These are phyloP conservation scores for Ianthella basta DNA, from an alignment of 37 sponge, comb jelly and placozoan genomes.

Conservation along the genomic window DNA sequence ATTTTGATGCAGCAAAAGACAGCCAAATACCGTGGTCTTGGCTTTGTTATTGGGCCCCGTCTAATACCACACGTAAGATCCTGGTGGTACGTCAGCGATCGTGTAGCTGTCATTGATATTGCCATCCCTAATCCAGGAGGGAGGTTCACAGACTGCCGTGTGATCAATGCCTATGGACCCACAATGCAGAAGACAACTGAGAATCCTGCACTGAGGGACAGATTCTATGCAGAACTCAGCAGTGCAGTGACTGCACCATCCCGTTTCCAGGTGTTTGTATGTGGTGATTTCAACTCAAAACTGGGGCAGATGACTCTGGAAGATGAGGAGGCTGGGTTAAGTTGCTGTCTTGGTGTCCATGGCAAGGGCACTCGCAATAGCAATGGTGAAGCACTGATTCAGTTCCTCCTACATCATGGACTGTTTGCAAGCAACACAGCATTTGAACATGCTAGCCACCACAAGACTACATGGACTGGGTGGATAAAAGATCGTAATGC, in stretches of 20 bases:
- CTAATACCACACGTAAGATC: neutral
- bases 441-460: neutral
- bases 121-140: neutral
- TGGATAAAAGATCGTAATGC: conserved; percentile 4
- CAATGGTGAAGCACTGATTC: conserved; percentile 25
- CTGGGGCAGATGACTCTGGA: neutral
- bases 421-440: conserved; percentile 7
- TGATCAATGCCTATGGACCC: conserved; percentile 23
- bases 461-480: conserved; percentile 12
- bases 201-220: conserved; percentile 2
- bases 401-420: conserved; percentile 17
- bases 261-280: conserved; percentile 8
- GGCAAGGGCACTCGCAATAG: conserved; percentile 12
- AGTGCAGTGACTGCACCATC: neutral
- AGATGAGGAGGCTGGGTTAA: conserved; percentile 10
- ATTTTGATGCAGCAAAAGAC: conserved; percentile 12
- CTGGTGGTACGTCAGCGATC: conserved; percentile 23
- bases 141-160: neutral
- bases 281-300: conserved; percentile 27
- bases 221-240: neutral
- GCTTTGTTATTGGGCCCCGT: conserved; percentile 9
- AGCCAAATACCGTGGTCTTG: conserved; percentile 17
- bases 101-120: conserved; percentile 3
- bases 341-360: conserved; percentile 1
- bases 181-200: neutral